Evolutionary conservation across 2,113 vertebrate genomes (phyloP), one percentile per base, ranked within the genome.

Genomic region (Columbina picui): DNA sequence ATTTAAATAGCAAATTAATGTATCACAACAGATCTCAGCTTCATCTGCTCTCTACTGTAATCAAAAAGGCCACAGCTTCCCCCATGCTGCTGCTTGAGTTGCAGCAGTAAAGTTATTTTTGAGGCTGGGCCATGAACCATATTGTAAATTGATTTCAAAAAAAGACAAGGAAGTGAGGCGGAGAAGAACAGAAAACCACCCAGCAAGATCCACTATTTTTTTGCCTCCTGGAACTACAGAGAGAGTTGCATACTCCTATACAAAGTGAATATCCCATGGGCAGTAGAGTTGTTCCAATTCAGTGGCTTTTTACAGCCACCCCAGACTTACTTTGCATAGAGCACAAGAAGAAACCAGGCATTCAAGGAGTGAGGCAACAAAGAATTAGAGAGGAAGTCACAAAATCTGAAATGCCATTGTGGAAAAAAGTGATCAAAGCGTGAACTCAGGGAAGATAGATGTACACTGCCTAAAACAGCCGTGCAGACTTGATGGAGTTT

Each of bases 331-430:
- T 93, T 85, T 90, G 61, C 88, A 69, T 18, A 77, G 67, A 65
- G 32, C 29, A 87, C 45, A 61, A 84, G 80, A 74, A 77, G 68
- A 78, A 89, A 59, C 38, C 18, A 45, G 64, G 41, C 80, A 80
- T 85, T 92, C 67, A 61, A 52, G 52, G 68, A 84, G 56, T 14
- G 56, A 81, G 47, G 76, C 76, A 81, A 81, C 60, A 86, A 80
- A 90, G 89, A 90, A 93, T 78, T 63, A 68, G 55, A 34, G 76
- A 90, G 75, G 64, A 76, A 90, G 90, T 95, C 87, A 89, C 64
- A 75, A 93, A 94, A 95, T 92, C 60, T 90, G 64, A 96, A 92
- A 78, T 95, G 94, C 87, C 86, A 81, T 56, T 96, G 80, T 53
- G 49, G 84, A 36, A 75, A 92, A 89, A 87, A 45, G n/a, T 25